These are phyloP conservation scores for Babyrousa celebensis DNA, from an alignment of 2,797 vertebrate species.

Conservation along the genomic window DNA sequence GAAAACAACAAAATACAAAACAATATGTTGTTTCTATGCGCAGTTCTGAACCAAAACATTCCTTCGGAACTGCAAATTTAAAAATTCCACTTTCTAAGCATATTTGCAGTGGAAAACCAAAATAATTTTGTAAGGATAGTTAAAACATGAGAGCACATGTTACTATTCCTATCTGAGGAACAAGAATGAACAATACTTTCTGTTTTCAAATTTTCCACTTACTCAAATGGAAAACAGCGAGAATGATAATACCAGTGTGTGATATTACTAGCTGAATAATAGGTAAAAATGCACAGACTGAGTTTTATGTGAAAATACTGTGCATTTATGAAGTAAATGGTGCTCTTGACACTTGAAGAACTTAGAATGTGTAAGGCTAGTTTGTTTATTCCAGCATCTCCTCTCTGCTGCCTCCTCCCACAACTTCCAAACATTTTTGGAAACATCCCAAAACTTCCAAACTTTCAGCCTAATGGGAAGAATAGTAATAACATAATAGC, in stretches of 20 bases:
- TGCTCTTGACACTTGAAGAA: conserved; percentile 28
- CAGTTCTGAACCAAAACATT: background rate
- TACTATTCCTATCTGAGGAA: conserved; percentile 39
- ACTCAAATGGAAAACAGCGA: conserved; percentile 19
- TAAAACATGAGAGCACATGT: conserved; percentile 41
- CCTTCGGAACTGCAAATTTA: background rate
- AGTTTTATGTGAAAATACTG: conserved; percentile 55
- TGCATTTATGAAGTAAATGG: background rate
- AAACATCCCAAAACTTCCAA: conserved; percentile 2
- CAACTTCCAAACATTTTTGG: background rate
- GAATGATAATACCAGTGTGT: conserved; percentile 7
- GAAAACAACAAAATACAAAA: background rate
- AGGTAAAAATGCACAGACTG: background rate
- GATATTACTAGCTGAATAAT: background rate
- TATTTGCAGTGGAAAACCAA: conserved; percentile 41
- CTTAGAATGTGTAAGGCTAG: background rate
- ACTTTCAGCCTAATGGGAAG: background rate
- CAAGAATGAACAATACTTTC: conserved; percentile 24
- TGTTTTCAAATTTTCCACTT: conserved; percentile 61
- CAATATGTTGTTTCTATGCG: background rate
- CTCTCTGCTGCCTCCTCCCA: background rate
- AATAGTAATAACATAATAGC: background rate
- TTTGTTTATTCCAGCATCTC: conserved; percentile 53
- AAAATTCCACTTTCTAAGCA: background rate
- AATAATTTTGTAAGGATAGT: conserved; percentile 25